Percentiles rank a stretch among this genome's conserved stretches.
Conservation (phyloP, 1,140 invertebrate species). For the Dysdera silvatica region DNA sequence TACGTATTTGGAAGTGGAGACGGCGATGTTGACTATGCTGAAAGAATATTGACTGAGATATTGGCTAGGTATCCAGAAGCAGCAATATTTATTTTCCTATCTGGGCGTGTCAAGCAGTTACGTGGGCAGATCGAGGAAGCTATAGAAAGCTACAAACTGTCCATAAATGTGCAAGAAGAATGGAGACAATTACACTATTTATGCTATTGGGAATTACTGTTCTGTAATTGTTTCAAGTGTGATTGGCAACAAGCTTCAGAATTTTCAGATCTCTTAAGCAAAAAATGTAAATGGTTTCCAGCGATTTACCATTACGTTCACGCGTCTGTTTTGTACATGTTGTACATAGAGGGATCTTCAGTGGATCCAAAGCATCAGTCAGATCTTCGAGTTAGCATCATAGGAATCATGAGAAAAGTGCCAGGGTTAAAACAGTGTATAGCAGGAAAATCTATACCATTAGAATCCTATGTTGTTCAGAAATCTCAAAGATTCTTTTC, state of each 20-base stretch:
- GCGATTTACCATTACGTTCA: conserved; percentile 3
- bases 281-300: conserved; percentile 1
- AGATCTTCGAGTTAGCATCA: too few species aligned
- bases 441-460: too few species aligned
- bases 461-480: too few species aligned
- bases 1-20: conserved; percentile 66
- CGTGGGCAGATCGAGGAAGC: conserved; percentile 62
- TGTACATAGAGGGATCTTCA: too few species aligned
- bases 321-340: background rate
- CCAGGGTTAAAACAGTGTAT: too few species aligned
- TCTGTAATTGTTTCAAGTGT: background rate
- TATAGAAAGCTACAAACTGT: background rate
- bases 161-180: background rate
- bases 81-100: conserved; percentile 87
- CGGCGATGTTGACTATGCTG: conserved; percentile 66
- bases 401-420: too few species aligned
- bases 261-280: background rate
- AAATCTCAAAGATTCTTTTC: too few species aligned
- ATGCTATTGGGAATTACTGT: conserved; percentile 6
- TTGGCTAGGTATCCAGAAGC: conserved; percentile 55
- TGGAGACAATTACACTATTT: conserved; percentile 2
- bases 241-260: background rate
- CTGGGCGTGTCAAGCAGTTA: conserved; percentile 73
- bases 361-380: too few species aligned
- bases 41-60: conserved; percentile 62